Evolutionary conservation across 1,140 invertebrate genomes (phyloP).

Genomic region (Macrotrachela quadricornifera): DNA sequence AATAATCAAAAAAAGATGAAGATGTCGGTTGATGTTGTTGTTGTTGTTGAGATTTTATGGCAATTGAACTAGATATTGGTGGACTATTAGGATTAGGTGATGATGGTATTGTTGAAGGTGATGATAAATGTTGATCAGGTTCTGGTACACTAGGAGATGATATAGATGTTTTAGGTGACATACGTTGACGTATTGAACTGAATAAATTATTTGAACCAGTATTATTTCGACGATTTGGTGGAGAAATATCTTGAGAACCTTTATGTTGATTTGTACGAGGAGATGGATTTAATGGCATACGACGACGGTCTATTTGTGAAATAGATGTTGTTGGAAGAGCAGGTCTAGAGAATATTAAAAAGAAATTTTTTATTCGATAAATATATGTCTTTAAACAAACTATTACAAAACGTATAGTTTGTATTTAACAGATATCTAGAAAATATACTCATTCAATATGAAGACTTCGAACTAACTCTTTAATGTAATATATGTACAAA

Average conservation of each 20-base stretch:
- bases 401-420: too few species aligned
- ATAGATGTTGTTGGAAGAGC: too few species aligned
- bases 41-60: not conserved
- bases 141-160: not conserved
- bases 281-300: constrained; percentile 19
- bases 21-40: not conserved
- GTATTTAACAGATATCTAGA: too few species aligned
- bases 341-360: too few species aligned
- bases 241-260: not conserved
- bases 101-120: not conserved
- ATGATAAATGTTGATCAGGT: not conserved
- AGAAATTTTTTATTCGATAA: too few species aligned
- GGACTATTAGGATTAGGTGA: not conserved
- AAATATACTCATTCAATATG: too few species aligned
- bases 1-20: not conserved
- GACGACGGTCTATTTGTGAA: not conserved
- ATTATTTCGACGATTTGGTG: constrained; percentile 1
- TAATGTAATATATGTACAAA: too few species aligned
- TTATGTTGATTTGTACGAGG: constrained; percentile 3
- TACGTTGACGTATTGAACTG: not conserved
- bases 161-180: not conserved
- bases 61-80: too few species aligned
- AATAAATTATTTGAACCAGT: not conserved
- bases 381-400: too few species aligned
- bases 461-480: too few species aligned